A percentile compares a stretch with the other conserved stretches of the same genome.
phyloP scores from a whole-genome alignment of 2,797 vertebrate species.

The Taenioides sp. region DNA sequence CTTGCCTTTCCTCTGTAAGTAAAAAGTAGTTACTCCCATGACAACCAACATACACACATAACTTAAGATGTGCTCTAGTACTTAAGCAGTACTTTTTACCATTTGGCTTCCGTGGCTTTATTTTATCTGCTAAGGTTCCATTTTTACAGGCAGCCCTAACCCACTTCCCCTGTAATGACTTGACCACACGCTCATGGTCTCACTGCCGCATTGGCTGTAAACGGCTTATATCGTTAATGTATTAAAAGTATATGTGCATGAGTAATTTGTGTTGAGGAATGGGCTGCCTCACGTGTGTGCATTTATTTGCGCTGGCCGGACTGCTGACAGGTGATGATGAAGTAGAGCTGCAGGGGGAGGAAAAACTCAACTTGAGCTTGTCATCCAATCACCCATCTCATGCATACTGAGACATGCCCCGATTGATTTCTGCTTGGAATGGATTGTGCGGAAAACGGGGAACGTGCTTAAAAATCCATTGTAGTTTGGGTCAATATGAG shows the following conservation, averaged over 20 bases:
- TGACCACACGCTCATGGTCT: conserved; percentile 42
- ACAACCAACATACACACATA: background rate
- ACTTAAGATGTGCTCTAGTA: conserved; percentile 44
- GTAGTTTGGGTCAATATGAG: background rate
- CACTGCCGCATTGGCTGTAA: conserved; percentile 49
- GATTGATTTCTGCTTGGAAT: conserved; percentile 47
- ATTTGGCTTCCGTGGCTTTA: conserved; percentile 4
- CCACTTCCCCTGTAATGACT: conserved; percentile 48
- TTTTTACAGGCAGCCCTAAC: conserved; percentile 41
- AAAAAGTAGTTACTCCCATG: background rate
- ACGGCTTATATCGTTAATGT: conserved; percentile 35
- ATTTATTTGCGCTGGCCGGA: conserved; percentile 18
- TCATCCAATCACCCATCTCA: conserved; percentile 53
- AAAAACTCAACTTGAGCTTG: conserved; percentile 38
- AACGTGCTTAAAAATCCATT: background rate
- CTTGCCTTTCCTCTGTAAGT: conserved; percentile 41
- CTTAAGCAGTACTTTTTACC: conserved; percentile 60
- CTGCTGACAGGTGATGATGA: conserved; percentile 49
- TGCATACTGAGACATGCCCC: conserved; percentile 46
- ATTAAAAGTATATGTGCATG: conserved; percentile 31
- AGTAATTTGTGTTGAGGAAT: background rate
- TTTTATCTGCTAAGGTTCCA: conserved; percentile 28
- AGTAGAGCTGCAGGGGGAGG: conserved; percentile 36
- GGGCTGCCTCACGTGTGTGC: conserved; percentile 13
- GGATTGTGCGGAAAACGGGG: background rate